These are phyloP conservation scores for Crenuchus spilurus DNA, from an alignment of 2,797 vertebrate genomes.

Conservation along the genomic window DNA sequence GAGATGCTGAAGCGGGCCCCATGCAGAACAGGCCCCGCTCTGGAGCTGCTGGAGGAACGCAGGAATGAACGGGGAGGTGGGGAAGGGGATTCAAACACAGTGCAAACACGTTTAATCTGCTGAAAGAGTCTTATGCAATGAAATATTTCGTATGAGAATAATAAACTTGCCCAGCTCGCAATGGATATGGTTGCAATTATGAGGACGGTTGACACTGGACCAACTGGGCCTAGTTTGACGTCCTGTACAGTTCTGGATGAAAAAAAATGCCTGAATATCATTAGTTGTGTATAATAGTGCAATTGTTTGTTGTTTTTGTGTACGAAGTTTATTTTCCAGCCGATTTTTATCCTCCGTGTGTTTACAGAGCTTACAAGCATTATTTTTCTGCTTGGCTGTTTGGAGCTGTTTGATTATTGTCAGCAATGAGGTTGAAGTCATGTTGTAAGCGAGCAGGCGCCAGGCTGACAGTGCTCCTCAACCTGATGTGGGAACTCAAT, in stretches of 20 bases:
- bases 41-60: neutral
- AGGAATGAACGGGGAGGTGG: neutral
- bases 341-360: neutral
- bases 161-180: constrained; percentile 29
- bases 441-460: neutral
- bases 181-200: constrained; percentile 45
- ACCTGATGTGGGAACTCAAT: neutral
- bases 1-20: constrained; percentile 47
- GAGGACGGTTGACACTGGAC: too few species aligned
- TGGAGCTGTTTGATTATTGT: constrained; percentile 7
- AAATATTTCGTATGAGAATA: constrained; percentile 44
- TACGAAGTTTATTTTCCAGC: neutral
- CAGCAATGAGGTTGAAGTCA: neutral
- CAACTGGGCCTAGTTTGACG: too few species aligned
- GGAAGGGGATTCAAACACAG: neutral
- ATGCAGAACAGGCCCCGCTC: constrained; percentile 12
- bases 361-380: neutral
- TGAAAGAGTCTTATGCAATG: constrained; percentile 44
- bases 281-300: neutral
- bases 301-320: constrained; percentile 15
- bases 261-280: too few species aligned
- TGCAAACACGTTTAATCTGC: constrained; percentile 41
- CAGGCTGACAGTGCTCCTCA: neutral
- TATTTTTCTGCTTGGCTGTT: constrained; percentile 26
- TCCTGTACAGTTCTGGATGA: too few species aligned